Evolutionary conservation across 2,888 invertebrate species (phyloP), one percentile per base, ranked within the genome.

Genomic region (Leptinotarsa juncta): DNA sequence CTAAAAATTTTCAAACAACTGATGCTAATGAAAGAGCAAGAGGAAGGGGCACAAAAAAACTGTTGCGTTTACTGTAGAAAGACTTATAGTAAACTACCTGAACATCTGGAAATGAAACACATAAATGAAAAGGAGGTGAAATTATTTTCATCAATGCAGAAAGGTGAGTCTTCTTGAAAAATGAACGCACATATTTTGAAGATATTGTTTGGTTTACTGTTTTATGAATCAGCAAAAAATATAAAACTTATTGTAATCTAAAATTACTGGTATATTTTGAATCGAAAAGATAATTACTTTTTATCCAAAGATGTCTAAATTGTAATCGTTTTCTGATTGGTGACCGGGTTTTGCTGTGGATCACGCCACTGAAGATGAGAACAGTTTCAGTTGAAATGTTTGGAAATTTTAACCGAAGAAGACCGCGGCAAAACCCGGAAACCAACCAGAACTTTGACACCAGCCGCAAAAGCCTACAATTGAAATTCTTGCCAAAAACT

Each of bases 91-190:
- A 66, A 49, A 49, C 66, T 66, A 66, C 66, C 66, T 42, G 66
- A 66, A 66, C 66, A 66, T 66, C 66, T 66, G 32, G 42, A 49
- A 66, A 66, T 66, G 66, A 49, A 66, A 7, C 66, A 55, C 18
- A 55, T n/a, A 18, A 55, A 55, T 3, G 18, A 66, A 66, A 66
- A 42, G 49, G 66, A 66, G 66, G 66, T 66, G 66, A 66, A 66
- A 49, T 66, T 66, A 66, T 66, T 66, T 66, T 66, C 66, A 49
- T 42, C 49, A 32, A 49, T 66, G 66, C 66, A 66, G 66, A 66
- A 66, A 66, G 48, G 42, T 66, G 4, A 15, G 50, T 50, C 4
- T 50, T 50, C 15, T 50, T 50, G 1, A 50, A 50, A 50, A 50
- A 50, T 50, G 16, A 15, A 50, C 15, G 50, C 15, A 14, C 15